These are phyloP conservation scores for Orthosia incerta DNA, from an alignment of 2,888 invertebrate genomes.

Conservation along the genomic window DNA sequence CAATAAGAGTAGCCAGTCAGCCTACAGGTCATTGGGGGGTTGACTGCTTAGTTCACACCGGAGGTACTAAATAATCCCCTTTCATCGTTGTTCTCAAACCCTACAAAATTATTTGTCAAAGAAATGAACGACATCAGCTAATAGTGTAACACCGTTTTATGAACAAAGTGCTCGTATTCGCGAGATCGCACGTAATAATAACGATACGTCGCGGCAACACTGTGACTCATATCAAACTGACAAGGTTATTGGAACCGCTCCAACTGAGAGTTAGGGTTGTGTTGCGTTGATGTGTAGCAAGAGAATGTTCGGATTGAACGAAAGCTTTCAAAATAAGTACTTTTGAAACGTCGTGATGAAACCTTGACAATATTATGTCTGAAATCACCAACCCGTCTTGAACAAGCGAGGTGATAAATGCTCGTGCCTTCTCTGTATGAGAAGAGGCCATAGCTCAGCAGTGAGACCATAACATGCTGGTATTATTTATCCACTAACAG, in stretches of 20 bases:
- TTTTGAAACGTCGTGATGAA: no score
- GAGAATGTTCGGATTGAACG: background rate
- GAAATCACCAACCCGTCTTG: no score
- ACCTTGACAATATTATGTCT: no score
- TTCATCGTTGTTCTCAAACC: background rate
- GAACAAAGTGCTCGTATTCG: slow-evolving; percentile 45
- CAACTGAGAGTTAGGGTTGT: slow-evolving; percentile 54
- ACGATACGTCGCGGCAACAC: slow-evolving; percentile 56
- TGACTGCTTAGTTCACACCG: no score
- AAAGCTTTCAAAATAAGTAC: background rate
- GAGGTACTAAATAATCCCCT: background rate
- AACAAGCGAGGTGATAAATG: no score
- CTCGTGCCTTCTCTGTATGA: no score
- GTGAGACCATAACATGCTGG: no score
- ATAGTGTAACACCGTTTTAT: slow-evolving; percentile 38
- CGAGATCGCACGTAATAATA: slow-evolving; percentile 50
- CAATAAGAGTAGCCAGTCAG: no score
- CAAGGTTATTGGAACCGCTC: slow-evolving; percentile 73
- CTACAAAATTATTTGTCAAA: slow-evolving; percentile 21
- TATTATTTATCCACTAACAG: no score
- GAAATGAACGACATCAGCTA: slow-evolving; percentile 24
- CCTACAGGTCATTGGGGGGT: no score
- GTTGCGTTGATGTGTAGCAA: slow-evolving; percentile 22
- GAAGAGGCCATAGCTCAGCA: no score
- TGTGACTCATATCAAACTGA: slow-evolving; percentile 71